Evolutionary conservation across 2,888 invertebrate genomes (phyloP), one percentile per base, ranked within the genome.

Genomic region (Platyscelio sp.): DNA sequence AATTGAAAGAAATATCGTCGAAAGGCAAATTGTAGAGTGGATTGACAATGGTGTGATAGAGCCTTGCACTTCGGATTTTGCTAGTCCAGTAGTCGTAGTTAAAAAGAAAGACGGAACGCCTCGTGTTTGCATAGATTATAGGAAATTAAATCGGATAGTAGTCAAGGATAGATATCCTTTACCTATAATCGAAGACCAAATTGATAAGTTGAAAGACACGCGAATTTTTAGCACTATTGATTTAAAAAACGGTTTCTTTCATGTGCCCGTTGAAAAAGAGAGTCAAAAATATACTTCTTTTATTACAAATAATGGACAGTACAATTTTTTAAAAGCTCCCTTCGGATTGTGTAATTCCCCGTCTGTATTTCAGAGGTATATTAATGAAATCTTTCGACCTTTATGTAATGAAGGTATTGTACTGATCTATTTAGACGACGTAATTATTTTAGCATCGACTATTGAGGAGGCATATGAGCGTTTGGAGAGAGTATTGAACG

Each of bases 241-340:
- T 33, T 58, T 58, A 11, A n/a, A n/a, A n/a, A 58, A 58, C 13
- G 58, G 46, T 18, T 87, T 86, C 51, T 83, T 84, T 26, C 88
- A 88, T 49, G 85, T 87, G 26, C 68, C 56, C 9, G 61, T 88
- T 5, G 58, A 65, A 7, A 60, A 70, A 24, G 38, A 70, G 13
- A 86, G 87, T 60, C 24, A 82, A 27, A 77, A 85, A 54, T 87
- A 85, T 49, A 83, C 86, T 11, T 77, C 87, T 9, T 88, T 88
- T 65, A 72, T 83, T 1, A 77, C 75, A 0, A 77, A 78, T 6
- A 60, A 71, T n/a, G 83, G 9, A 75, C 51, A 29, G 3, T 67
- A 7, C 24, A 38, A 51, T 24, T 87, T 87, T 71, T n/a, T 1
- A 1, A 74, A 63, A 38, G 67, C 58, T 0, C 74, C 80, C 3